phyloP scores from a whole-genome alignment of 2,888 invertebrate genomes.

The Ceratothoa steindachneri region DNA sequence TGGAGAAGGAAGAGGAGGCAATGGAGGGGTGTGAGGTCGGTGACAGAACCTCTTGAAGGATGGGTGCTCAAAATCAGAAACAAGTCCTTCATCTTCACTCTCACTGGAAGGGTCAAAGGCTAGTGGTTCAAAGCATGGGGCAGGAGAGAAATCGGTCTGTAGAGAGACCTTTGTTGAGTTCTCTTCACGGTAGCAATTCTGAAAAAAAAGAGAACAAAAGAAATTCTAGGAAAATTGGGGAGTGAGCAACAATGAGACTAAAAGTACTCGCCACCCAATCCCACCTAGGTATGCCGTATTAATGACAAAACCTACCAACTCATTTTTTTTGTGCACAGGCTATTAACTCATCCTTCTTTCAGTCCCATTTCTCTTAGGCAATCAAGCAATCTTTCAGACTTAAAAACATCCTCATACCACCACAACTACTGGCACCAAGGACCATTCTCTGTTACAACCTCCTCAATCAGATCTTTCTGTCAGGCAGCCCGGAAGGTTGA shows the following conservation, averaged over 20 bases:
- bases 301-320: not conserved
- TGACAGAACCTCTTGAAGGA: not conserved
- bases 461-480: too few relatives aligned
- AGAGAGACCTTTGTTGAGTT: not conserved
- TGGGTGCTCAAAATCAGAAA: not conserved
- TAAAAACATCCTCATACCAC: too few relatives aligned
- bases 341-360: too few relatives aligned
- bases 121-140: constrained; percentile 29
- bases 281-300: not conserved
- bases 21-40: not conserved
- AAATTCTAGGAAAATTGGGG: not conserved
- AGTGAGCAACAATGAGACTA: not conserved
- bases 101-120: constrained; percentile 27
- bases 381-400: too few relatives aligned
- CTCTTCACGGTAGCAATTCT: constrained; percentile 41
- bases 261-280: not conserved
- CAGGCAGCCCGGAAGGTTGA: too few relatives aligned
- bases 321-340: too few relatives aligned
- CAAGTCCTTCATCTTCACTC: constrained; percentile 9
- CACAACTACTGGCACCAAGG: too few relatives aligned
- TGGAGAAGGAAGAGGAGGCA: not conserved
- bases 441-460: too few relatives aligned
- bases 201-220: not conserved
- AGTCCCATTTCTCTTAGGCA: too few relatives aligned
- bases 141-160: constrained; percentile 11